These are phyloP conservation scores for Tupaia tana DNA, from an alignment of 2,113 vertebrate genomes.

Conservation along the genomic window DNA sequence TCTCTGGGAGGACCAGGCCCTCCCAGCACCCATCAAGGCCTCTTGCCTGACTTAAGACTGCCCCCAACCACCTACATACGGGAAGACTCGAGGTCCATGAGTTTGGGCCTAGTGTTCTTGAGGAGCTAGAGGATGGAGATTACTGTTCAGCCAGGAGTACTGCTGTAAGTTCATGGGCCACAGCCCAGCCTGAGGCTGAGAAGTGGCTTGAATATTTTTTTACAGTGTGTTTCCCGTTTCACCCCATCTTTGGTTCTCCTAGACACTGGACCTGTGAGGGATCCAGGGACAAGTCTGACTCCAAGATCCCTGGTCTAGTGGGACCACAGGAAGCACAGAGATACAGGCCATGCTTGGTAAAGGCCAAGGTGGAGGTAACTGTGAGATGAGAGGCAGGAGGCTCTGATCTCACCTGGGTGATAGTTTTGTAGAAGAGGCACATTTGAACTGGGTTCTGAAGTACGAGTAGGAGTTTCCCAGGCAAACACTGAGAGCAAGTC, in stretches of 20 bases:
- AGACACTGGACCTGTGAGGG: neutral
- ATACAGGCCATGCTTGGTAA: neutral
- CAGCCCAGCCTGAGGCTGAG: neutral
- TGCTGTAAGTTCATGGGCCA: neutral
- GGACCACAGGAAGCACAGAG: neutral
- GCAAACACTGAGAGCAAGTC: neutral
- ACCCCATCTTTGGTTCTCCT: neutral
- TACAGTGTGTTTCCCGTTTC: neutral
- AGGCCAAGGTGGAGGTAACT: neutral
- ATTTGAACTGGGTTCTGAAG: neutral
- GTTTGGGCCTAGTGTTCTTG: neutral
- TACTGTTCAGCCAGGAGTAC: neutral
- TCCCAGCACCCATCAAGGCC: too few relatives aligned
- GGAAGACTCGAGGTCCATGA: neutral
- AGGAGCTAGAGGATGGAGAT: accelerated
- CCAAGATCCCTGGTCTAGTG: neutral
- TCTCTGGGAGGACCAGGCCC: neutral
- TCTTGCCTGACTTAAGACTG: neutral
- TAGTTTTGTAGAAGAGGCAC: neutral
- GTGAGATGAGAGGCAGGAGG: neutral
- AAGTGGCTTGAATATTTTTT: neutral
- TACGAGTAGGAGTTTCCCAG: neutral
- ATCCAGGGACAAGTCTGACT: neutral
- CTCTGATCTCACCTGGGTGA: neutral
- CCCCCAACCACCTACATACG: neutral